Base-by-base conservation (phyloP, 2,113 vertebrate genomes). In the Petroica traversi region DNA sequence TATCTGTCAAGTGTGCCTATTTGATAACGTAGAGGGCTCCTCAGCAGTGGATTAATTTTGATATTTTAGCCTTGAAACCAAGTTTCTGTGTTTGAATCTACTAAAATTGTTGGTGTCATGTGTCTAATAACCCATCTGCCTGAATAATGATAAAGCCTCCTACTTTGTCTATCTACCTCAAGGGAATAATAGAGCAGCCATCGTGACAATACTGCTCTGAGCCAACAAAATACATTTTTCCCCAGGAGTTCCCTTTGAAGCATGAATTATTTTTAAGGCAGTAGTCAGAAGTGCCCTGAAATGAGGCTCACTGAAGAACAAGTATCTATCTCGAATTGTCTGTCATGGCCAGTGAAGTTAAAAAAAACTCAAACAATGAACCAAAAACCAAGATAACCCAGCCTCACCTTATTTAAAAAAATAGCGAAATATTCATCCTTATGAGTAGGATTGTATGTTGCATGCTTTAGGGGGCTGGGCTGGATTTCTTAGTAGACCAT, bases 151-250 rank as follows among this genome's bases (percentile, higher is more conserved):
- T 90, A 79, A 92, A 94, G 55, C 63, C 87, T 95, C 75, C 89
- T 94, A 89, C 93, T 93, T 96, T 73, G 66, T 92, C 77, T 92
- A 66, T 88, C 85, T 96, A 3, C 63, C 88, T 90, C 88, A 63
- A 90, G 89, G 82, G 89, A 96, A 66, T 94, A 96, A 96, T 80
- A 1, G 7, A 85, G 87, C 85, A 88, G 76, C 82, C 89, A 84
- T 77, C 0, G 2, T 93, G 89, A 85, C 90, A 77, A 22, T 85
- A 48, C n/a, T 92, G 13, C 57, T 92, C 77, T 85, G 43, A 96
- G 82, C 85, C 89, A 94, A 95, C 31, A 77, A 92, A 82, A 77
- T 36, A 59, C 25, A 28, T 63, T 52, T 86, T 76, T 46, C 48
- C 41, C 6, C 23, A 45, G 76, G 69, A 91, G 33, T 85, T 96